Conservation (phyloP, 2,113 vertebrate species). For the Sebastes fasciatus region DNA sequence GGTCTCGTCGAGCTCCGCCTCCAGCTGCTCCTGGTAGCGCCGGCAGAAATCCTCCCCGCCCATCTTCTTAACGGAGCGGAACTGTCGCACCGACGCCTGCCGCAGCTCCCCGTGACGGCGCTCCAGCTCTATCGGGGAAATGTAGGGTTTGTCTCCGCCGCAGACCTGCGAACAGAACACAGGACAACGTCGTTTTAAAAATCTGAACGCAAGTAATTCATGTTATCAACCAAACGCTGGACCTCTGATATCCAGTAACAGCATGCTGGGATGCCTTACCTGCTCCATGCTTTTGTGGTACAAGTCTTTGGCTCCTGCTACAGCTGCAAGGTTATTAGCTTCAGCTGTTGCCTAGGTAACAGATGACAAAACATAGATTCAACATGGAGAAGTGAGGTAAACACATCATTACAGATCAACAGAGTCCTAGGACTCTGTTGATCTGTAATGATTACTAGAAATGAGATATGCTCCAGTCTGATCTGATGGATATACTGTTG, state of each 20-base stretch:
- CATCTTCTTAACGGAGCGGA: slow-evolving; percentile 95
- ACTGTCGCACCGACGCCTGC: slow-evolving; percentile 87
- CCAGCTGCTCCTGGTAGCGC: slow-evolving; percentile 95
- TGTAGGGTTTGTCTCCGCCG: slow-evolving; percentile 95
- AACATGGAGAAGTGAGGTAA: not conserved
- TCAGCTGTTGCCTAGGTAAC: slow-evolving; percentile 93
- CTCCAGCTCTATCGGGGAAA: slow-evolving; percentile 92
- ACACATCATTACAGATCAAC: not conserved
- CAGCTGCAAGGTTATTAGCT: slow-evolving; percentile 96
- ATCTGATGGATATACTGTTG: not conserved
- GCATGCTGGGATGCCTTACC: slow-evolving; percentile 75
- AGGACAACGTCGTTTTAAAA: not conserved
- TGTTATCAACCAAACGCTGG: not conserved
- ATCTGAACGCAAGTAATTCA: not conserved
- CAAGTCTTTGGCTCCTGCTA: slow-evolving; percentile 92
- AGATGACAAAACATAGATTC: not conserved
- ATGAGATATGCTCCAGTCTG: not conserved
- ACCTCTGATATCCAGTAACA: not conserved
- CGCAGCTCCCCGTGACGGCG: slow-evolving; percentile 87
- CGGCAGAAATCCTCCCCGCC: slow-evolving; percentile 94
- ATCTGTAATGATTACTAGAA: not conserved
- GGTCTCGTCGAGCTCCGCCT: slow-evolving; percentile 91
- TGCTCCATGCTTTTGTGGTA: slow-evolving; percentile 95
- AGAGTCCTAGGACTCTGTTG: not conserved
- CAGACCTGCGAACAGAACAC: slow-evolving; percentile 86